Conservation (phyloP, 2,797 vertebrate species). For the Sitta carolinensis region DNA sequence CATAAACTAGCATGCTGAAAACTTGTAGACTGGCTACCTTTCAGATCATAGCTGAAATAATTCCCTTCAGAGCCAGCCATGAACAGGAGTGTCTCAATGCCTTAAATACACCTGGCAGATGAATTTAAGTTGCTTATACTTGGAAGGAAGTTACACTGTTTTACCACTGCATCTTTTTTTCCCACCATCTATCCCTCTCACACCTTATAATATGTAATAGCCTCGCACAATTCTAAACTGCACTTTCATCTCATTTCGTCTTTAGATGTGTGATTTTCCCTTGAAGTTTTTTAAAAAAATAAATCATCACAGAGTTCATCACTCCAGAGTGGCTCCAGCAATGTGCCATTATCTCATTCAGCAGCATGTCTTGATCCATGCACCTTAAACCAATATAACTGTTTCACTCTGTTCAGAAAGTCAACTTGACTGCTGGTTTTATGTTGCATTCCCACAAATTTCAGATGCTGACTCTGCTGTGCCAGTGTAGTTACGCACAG, state of each 20-base stretch:
- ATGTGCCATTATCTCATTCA: not conserved
- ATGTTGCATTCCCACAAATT: not conserved
- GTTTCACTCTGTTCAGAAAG: not conserved
- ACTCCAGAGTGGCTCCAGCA: not conserved
- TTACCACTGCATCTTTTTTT: not conserved
- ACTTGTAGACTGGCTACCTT: not conserved
- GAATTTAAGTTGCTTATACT: not conserved
- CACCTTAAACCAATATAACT: not conserved
- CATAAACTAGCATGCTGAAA: not conserved
- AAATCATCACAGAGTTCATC: rapidly evolving
- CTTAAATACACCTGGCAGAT: not conserved
- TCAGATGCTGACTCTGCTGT: not conserved
- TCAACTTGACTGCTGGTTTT: not conserved
- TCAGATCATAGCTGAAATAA: not conserved
- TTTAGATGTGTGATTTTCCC: not conserved
- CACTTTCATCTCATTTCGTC: not conserved
- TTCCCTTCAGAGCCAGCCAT: not conserved
- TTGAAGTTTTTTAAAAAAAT: not conserved
- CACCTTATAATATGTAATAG: not conserved
- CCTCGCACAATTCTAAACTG: not conserved
- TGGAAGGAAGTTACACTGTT: not conserved
- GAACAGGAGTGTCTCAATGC: not conserved
- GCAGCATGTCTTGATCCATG: not conserved
- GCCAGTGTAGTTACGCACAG: not conserved
- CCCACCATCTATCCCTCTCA: not conserved